Conservation (phyloP, 2,797 vertebrate species). For the Pantherophis alleghaniensis region DNA sequence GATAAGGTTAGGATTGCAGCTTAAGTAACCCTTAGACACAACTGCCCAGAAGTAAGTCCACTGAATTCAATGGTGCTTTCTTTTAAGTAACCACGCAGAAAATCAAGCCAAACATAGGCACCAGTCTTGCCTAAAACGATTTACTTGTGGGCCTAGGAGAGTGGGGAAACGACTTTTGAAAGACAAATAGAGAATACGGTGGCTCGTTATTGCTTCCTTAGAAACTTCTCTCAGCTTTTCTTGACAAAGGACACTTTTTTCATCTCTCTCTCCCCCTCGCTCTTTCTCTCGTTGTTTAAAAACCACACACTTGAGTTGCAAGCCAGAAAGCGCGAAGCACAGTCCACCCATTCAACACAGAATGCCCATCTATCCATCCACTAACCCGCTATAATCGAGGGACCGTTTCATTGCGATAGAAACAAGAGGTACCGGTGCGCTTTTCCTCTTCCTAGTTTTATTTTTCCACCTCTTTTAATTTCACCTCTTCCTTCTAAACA, state of each 20-base stretch:
- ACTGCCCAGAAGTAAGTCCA: neutral
- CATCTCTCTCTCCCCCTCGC: rapidly evolving
- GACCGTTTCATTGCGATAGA: neutral
- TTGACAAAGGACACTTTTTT: neutral
- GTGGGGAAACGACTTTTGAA: neutral
- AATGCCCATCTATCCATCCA: neutral
- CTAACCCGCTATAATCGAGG: neutral
- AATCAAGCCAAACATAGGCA: neutral
- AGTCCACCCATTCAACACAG: neutral
- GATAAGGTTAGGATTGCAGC: neutral
- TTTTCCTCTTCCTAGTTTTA: neutral
- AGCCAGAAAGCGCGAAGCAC: too few species aligned
- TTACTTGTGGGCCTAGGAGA: too few species aligned
- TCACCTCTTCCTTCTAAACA: neutral
- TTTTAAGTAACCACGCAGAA: neutral
- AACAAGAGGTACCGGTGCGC: neutral
- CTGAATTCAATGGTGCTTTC: neutral
- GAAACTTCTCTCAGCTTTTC: neutral
- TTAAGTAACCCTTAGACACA: neutral
- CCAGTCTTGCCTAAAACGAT: too few species aligned
- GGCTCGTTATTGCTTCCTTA: neutral
- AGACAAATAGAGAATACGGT: neutral
- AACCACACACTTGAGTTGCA: too few species aligned
- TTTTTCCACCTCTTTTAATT: neutral
- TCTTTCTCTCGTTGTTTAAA: too few species aligned